Evolutionary conservation across 2,113 vertebrate genomes (phyloP).

Genomic region (Pomatostomus ruficeps): DNA sequence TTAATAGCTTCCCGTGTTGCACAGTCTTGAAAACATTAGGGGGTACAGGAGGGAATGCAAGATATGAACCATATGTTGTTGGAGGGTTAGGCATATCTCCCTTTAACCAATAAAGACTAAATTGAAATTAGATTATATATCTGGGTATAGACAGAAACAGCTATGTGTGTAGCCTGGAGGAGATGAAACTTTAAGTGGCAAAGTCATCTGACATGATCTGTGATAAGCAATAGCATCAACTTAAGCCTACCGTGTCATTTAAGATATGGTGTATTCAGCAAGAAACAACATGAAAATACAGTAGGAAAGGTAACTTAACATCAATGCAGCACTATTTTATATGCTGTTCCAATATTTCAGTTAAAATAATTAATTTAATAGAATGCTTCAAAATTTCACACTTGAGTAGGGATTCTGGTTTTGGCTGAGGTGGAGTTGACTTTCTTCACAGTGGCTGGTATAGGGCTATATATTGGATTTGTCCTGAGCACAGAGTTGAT

Average conservation of each 20-base stretch:
- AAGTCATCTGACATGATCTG: neutral
- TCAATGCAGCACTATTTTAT: neutral
- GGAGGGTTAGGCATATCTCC: neutral
- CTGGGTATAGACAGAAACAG: neutral
- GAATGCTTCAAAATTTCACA: slow-evolving; percentile 16
- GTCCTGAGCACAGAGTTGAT: neutral
- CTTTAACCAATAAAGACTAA: neutral
- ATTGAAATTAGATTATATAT: slow-evolving; percentile 5
- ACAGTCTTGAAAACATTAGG: slow-evolving; percentile 73
- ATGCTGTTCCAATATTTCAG: neutral
- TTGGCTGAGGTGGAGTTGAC: neutral
- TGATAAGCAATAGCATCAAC: neutral
- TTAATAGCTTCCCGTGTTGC: slow-evolving; percentile 65
- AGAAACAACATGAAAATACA: neutral
- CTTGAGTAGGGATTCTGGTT: neutral
- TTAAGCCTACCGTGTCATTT: neutral
- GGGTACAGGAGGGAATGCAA: slow-evolving; percentile 16
- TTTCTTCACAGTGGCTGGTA: neutral
- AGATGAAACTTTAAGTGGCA: neutral
- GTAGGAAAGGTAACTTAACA: neutral
- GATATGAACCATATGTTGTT: slow-evolving; percentile 60
- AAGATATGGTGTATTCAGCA: neutral
- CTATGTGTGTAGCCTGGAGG: neutral
- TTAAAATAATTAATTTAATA: slow-evolving; percentile 8
- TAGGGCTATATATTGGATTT: neutral